A percentile compares a stretch with the other conserved stretches of the same genome.
Conservation (phyloP, 2,888 invertebrate genomes). For the Euclidia mi region DNA sequence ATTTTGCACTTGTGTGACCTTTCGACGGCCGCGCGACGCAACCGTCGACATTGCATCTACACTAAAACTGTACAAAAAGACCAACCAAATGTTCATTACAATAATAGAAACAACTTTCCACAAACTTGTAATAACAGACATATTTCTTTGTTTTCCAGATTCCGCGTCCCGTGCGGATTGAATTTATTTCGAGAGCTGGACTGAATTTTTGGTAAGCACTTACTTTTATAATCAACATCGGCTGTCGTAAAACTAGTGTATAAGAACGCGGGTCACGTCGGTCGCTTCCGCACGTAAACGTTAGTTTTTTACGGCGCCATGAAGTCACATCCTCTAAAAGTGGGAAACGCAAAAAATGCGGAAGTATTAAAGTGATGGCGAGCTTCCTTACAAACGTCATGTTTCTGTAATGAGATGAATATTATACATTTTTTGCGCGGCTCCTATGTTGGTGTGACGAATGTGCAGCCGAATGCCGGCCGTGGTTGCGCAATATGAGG, state of each 20-base stretch:
- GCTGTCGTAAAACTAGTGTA: constrained; percentile 38
- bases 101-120: constrained; percentile 12
- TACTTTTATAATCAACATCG: constrained; percentile 31
- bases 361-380: constrained; percentile 32
- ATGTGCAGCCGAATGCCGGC: constrained; percentile 62
- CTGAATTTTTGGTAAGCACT: constrained; percentile 65
- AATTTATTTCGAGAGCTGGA: constrained; percentile 61
- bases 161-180: constrained; percentile 50
- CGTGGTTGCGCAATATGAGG: constrained; percentile 77
- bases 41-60: constrained; percentile 25
- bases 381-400: constrained; percentile 13
- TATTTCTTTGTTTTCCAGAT: constrained; percentile 62
- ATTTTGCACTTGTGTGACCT: constrained; percentile 59
- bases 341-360: constrained; percentile 42
- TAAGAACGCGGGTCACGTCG: constrained; percentile 64
- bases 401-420: constrained; percentile 37
- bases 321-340: constrained; percentile 45
- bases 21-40: constrained; percentile 51
- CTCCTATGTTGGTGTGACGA: constrained; percentile 57
- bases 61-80: constrained; percentile 36
- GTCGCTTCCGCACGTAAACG: constrained; percentile 54
- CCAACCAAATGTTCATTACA: constrained; percentile 2
- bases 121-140: constrained; percentile 22
- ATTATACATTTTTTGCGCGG: constrained; percentile 48
- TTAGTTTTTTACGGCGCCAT: constrained; percentile 36